These are phyloP conservation scores for Shargacucullia verbasci DNA, from an alignment of 2,888 invertebrate genomes.

Conservation along the genomic window DNA sequence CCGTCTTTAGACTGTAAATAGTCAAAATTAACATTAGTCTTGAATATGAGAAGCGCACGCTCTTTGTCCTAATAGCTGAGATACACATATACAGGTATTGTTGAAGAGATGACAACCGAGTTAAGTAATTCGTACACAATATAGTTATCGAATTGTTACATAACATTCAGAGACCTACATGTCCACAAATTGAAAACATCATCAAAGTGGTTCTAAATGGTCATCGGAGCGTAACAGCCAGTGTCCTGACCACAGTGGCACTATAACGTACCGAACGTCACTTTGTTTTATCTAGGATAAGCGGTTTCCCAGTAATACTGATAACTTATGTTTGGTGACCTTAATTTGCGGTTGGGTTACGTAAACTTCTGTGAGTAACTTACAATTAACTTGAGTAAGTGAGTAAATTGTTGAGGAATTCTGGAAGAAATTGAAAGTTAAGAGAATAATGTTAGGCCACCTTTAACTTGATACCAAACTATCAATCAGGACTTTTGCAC, in stretches of 20 bases:
- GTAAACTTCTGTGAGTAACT: conserved; percentile 18
- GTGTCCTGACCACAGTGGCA: conserved; percentile 28
- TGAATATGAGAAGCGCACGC: too few relatives aligned
- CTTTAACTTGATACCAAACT: too few relatives aligned
- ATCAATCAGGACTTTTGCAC: too few relatives aligned
- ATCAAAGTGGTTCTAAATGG: conserved; percentile 21
- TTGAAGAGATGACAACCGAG: too few relatives aligned
- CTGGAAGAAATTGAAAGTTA: too few relatives aligned
- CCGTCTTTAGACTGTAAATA: too few relatives aligned
- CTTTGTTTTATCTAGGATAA: conserved; percentile 44
- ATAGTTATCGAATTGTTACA: neutral
- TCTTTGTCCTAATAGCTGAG: too few relatives aligned
- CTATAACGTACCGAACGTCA: conserved; percentile 33
- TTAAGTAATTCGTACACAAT: too few relatives aligned
- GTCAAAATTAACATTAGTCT: too few relatives aligned
- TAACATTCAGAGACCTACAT: neutral
- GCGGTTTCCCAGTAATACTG: conserved; percentile 39
- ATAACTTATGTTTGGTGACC: conserved; percentile 46
- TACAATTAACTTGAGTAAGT: conserved; percentile 9
- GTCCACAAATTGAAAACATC: conserved; percentile 15
- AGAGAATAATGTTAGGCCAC: too few relatives aligned
- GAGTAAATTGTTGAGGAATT: conserved; percentile 9
- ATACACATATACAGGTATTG: too few relatives aligned
- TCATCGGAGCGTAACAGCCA: conserved; percentile 12
- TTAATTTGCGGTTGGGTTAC: conserved; percentile 40